These are phyloP conservation scores for Eristalinus aeneus DNA, from an alignment of 2,888 invertebrate species.

Conservation along the genomic window DNA sequence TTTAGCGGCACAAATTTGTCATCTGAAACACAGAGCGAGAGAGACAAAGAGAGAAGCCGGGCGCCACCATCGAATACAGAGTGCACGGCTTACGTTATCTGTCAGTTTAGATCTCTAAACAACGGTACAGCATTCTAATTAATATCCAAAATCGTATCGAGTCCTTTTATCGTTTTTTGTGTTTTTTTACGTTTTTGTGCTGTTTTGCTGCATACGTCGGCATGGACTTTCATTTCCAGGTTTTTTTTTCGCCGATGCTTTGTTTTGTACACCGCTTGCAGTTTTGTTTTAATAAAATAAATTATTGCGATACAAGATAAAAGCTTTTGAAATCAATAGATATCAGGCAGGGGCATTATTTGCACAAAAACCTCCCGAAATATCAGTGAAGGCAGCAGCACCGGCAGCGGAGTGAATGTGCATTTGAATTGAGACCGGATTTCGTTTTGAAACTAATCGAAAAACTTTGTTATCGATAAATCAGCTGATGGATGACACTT, in stretches of 20 bases:
- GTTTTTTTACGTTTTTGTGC: no score
- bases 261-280: background rate
- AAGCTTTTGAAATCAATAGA: conserved; percentile 28
- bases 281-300: conserved; percentile 35
- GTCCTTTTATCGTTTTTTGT: conserved; percentile 14
- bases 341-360: conserved; percentile 34
- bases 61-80: background rate
- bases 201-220: background rate
- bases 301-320: conserved; percentile 49
- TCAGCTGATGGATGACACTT: conserved; percentile 37
- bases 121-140: conserved; percentile 53
- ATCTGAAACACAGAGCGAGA: conserved; percentile 2
- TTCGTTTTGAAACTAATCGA: conserved; percentile 18
- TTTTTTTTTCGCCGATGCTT: no score
- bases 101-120: conserved; percentile 39
- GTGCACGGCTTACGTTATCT: conserved; percentile 45
- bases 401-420: background rate
- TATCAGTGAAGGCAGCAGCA: background rate
- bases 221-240: background rate
- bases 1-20: conserved; percentile 41
- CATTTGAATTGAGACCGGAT: conserved; percentile 37
- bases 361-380: background rate
- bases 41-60: no score
- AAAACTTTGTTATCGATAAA: conserved; percentile 15
- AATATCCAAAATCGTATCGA: conserved; percentile 58